phyloP scores from a whole-genome alignment of 2,888 invertebrate genomes.

The Cyclophora albipunctata region DNA sequence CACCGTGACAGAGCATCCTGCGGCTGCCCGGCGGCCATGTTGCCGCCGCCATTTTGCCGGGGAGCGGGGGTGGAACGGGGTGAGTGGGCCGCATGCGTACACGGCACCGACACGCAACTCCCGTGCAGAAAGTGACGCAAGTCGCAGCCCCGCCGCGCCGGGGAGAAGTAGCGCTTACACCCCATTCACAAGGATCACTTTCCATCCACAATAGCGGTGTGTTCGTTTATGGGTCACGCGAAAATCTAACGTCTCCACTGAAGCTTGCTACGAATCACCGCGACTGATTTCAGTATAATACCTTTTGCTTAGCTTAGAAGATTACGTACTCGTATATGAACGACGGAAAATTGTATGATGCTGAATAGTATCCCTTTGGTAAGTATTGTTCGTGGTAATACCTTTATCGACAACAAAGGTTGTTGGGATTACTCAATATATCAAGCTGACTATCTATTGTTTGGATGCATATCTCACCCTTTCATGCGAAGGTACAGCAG shows the following conservation, averaged over 20 bases:
- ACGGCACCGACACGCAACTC: constrained; percentile 59
- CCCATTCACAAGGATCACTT: constrained; percentile 42
- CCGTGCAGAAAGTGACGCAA: constrained; percentile 55
- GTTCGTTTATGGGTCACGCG: constrained; percentile 67
- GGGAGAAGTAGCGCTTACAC: constrained; percentile 38
- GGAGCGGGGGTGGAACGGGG: constrained; percentile 63
- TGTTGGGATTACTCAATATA: constrained; percentile 9
- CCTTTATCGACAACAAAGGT: constrained; percentile 12
- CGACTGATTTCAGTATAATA: constrained; percentile 62
- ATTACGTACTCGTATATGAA: constrained; percentile 34
- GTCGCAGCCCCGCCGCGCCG: constrained; percentile 31
- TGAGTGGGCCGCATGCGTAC: constrained; percentile 72
- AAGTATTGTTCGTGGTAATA: constrained; percentile 19
- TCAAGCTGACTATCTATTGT: constrained; percentile 2
- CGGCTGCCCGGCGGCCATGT: constrained; percentile 75
- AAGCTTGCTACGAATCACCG: constrained; percentile 64
- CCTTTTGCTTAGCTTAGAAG: constrained; percentile 29
- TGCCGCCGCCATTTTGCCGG: constrained; percentile 74
- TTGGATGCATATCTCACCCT: no score
- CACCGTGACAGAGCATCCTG: constrained; percentile 66
- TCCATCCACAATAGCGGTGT: constrained; percentile 31
- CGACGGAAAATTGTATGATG: constrained; percentile 26
- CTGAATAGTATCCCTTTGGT: constrained; percentile 20
- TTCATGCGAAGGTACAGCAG: no score
- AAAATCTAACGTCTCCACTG: constrained; percentile 54